phyloP scores from a whole-genome alignment of 2,888 invertebrate species.

The Polydrusus cervinus region DNA sequence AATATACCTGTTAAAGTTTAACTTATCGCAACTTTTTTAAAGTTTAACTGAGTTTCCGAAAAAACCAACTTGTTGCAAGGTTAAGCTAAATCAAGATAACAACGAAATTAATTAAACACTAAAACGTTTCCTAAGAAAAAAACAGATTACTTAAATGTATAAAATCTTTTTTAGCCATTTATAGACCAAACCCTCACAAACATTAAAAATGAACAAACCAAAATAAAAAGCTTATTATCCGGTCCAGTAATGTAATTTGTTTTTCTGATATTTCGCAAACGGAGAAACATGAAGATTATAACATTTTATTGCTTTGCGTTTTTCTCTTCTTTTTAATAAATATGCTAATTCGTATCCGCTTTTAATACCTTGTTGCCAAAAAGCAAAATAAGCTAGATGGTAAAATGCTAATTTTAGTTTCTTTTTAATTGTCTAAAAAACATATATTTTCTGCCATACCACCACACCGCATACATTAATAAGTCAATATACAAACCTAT shows the following conservation, averaged over 20 bases:
- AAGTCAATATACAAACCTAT: too few species aligned
- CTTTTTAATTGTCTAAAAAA: background rate
- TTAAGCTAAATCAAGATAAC: background rate
- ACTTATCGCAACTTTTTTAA: too few species aligned
- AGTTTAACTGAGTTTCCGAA: background rate
- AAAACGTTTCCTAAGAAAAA: background rate
- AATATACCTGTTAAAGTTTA: too few species aligned
- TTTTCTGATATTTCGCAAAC: conserved; percentile 2
- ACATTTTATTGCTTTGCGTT: conserved; percentile 1
- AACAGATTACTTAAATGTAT: background rate
- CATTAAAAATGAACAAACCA: conserved; percentile 1
- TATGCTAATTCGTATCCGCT: conserved; percentile 9
- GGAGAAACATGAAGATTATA: conserved; percentile 2
- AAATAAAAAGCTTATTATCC: conserved; percentile 16
- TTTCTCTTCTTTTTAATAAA: conserved; percentile 11
- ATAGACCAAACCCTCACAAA: background rate
- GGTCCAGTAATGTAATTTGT: background rate
- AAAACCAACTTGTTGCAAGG: too few species aligned
- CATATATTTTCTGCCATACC: background rate
- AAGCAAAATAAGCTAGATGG: conserved; percentile 2
- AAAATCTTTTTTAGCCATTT: background rate
- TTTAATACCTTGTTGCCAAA: conserved; percentile 17
- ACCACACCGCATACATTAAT: too few species aligned
- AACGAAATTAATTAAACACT: background rate
- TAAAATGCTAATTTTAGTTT: conserved; percentile 1